Evolutionary conservation across 2,888 invertebrate species (phyloP), one percentile per base, ranked within the genome.

Genomic region (Cephus spinipes): DNA sequence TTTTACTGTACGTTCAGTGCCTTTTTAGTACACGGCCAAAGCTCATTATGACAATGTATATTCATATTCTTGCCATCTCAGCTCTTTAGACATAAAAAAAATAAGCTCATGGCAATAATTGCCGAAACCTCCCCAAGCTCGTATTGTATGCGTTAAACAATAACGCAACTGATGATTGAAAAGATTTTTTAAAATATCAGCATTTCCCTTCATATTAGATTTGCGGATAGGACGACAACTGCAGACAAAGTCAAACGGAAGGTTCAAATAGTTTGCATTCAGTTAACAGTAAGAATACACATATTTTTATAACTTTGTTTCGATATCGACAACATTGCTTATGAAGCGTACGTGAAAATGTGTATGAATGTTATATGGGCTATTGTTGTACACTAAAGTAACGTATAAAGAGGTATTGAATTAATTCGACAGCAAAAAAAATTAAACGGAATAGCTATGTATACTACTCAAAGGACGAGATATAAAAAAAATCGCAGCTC

Each of bases 281-380:
- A 55, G 55, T 55, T 55, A 55, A 55, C 55, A 55, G 55, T 81
- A 83, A 77, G 81, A 84, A 80, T 80, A 83, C 81, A 84, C 85
- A 86, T 88, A 88, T 89, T 89, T 89, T 89, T 89, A 87, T 89
- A 89, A 87, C 86, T 89, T 89, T 85, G 80, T 86, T 87, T 87
- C 85, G 83, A 86, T 85, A 87, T 83, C 84, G 79, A 85, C 81
- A 82, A 83, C 82, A 85, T 84, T 79, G 83, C 82, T 55, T 55
- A 79, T 77, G 81, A 76, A 79, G 77, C 77, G 77, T 74, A 77
- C 77, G 68, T 76, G 73, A 81, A 74, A 76, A 80, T 76, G 69
- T 82, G 85, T 83, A 81, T 83, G 86, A 85, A 83, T 87, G 84
- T 83, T 81, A 81, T 77, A 83, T 82, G 83, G 81, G 81, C 83